Percentiles rank a stretch among this genome's conserved stretches.
Conservation (phyloP, 2,797 vertebrate genomes). For the Glyptemys insculpta region DNA sequence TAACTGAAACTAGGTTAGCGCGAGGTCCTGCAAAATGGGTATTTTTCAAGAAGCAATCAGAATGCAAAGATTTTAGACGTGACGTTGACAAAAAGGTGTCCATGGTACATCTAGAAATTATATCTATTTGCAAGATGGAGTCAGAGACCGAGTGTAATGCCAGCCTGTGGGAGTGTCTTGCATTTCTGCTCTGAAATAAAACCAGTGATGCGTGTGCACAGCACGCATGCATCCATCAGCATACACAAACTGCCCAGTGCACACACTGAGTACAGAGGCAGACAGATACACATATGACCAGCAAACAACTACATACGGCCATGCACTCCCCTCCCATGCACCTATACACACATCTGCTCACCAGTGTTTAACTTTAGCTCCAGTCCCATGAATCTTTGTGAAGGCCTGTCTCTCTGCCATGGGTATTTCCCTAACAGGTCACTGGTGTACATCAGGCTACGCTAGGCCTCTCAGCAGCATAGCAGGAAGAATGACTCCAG, state of each 20-base stretch:
- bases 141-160: not conserved
- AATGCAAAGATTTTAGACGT: fast-evolving
- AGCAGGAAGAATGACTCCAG: not conserved
- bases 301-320: not conserved
- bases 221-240: not conserved
- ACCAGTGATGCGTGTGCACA: fast-evolving
- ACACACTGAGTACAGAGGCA: not conserved
- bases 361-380: fast-evolving
- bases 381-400: fast-evolving
- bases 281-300: not conserved
- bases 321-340: fast-evolving
- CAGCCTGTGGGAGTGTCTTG: fast-evolving
- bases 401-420: fast-evolving
- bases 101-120: not conserved
- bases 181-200: not conserved
- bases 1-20: fast-evolving
- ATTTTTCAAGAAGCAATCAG: fast-evolving
- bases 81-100: not conserved
- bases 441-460: not conserved
- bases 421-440: not conserved
- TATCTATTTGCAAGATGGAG: not conserved
- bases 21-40: fast-evolving
- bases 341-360: fast-evolving
- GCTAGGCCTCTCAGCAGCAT: not conserved
- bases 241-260: not conserved